Evolutionary conservation across 1,140 invertebrate genomes (phyloP), one percentile per base, ranked within the genome.

Genomic region (Himalopsyche phryganea): DNA sequence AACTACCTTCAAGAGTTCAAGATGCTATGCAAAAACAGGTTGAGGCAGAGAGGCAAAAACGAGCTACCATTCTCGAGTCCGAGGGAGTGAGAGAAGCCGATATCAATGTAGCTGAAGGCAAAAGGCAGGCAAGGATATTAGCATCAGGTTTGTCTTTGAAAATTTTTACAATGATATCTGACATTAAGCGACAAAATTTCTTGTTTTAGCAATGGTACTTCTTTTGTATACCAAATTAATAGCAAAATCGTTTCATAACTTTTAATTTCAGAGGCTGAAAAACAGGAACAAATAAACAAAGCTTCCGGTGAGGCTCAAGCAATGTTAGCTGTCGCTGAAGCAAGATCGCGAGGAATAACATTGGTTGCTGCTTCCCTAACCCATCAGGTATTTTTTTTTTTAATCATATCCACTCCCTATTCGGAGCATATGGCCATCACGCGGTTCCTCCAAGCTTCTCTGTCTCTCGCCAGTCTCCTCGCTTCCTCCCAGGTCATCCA

Each of bases 1-100:
- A 88, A 72, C 76, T 99, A 63, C 98, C 98, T 6, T 73, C 79
- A 1, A 85, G 94, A 72, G 92, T 99, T 3, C 94, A 98, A 69
- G 96, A 98, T 79, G 97, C 97, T 4, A 99, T 99, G 97, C 97
- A 99, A 77, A 98, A 98, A 94, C 97, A 99, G 81, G 95, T 99
- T 0, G 96, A 98, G 80, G 96, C 96, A 0, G 97, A 99, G 74
- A 77, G 98, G 47, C 89, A 91, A 69, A 99, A 99, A 75, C 81
- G 98, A 68, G 98, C 98, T 0, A 88, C 92, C 11, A 93, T 99
- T 71, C 80, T 99, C 54, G 96, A 99, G 77, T 98, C 96, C 0
- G 97, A 99, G 81, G 96, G 95, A 72, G 80, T 88, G 1, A 79
- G 95, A 52, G 93, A 95, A 68, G 93, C 96, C 3, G 93, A 98